Evolutionary conservation across 2,888 invertebrate species (phyloP).

Genomic region (Omphaloscelis lunosa): DNA sequence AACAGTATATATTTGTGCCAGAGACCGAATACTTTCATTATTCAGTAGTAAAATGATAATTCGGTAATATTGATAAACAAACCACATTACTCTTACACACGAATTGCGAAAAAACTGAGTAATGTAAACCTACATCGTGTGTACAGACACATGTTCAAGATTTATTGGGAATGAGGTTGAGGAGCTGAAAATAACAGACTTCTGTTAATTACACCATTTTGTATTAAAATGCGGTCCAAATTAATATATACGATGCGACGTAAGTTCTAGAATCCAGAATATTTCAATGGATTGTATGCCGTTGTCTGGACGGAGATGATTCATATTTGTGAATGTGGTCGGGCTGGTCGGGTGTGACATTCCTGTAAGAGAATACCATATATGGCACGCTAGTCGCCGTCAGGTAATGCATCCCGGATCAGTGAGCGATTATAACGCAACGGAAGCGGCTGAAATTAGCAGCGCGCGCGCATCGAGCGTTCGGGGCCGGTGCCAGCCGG

Average conservation of each 20-base stretch:
- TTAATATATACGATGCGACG: conserved; percentile 2
- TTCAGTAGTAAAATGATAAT: conserved; percentile 33
- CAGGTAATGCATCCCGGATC: conserved; percentile 76
- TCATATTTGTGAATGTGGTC: conserved; percentile 31
- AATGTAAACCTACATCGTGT: conserved; percentile 19
- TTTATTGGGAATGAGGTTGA: conserved; percentile 50
- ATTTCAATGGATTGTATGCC: conserved; percentile 10
- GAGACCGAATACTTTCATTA: conserved; percentile 25
- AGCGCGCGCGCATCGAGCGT: conserved; percentile 72
- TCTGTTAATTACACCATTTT: conserved; percentile 56
- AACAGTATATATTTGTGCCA: conserved; percentile 39
- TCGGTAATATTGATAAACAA: conserved; percentile 44
- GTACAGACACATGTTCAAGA: conserved; percentile 35
- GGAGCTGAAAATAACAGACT: conserved; percentile 45
- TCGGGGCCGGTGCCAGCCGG: conserved; percentile 70
- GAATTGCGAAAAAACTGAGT: conserved; percentile 26
- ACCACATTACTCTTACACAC: conserved; percentile 28
- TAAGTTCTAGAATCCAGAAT: conserved; percentile 13
- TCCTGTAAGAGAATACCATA: conserved; percentile 71
- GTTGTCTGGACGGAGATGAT: conserved; percentile 36
- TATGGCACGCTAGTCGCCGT: conserved; percentile 70
- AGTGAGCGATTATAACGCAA: conserved; percentile 71
- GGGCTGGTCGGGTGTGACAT: conserved; percentile 29
- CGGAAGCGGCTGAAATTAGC: conserved; percentile 82
- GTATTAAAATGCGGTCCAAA: conserved; percentile 29